phyloP scores from a whole-genome alignment of 2,888 invertebrate genomes.

The Sepioteuthis lessoniana region DNA sequence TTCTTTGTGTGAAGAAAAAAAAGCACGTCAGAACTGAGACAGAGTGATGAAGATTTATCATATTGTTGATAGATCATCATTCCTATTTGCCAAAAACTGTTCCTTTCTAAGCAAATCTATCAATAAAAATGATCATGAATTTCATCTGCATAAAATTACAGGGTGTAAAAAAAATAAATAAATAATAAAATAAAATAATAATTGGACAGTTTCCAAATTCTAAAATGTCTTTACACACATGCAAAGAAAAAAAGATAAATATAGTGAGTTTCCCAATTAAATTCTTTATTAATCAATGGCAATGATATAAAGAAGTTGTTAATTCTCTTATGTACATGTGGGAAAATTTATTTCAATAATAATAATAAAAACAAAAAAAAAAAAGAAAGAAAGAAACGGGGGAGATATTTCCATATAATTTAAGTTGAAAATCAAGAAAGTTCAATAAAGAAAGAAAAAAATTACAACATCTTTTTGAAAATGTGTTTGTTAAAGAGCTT shows the following conservation, averaged over 20 bases:
- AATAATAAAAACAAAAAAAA: not conserved
- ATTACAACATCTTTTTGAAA: not conserved
- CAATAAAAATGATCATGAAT: not conserved
- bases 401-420: not conserved
- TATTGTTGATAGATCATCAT: not conserved
- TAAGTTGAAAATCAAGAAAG: not conserved
- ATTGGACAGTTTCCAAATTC: not conserved
- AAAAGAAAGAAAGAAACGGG: too few relatives aligned
- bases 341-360: not conserved
- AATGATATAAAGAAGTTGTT: not conserved
- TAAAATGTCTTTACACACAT: not conserved
- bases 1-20: not conserved
- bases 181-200: not conserved
- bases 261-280: not conserved
- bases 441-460: not conserved
- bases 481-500: constrained; percentile 21
- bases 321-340: constrained; percentile 4
- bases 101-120: not conserved
- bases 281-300: not conserved
- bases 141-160: too few relatives aligned
- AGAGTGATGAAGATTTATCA: not conserved
- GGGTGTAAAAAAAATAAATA: not conserved
- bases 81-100: not conserved
- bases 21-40: not conserved
- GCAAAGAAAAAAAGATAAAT: not conserved